Conservation (phyloP, 2,113 vertebrate species). For the Daboia siamensis region DNA sequence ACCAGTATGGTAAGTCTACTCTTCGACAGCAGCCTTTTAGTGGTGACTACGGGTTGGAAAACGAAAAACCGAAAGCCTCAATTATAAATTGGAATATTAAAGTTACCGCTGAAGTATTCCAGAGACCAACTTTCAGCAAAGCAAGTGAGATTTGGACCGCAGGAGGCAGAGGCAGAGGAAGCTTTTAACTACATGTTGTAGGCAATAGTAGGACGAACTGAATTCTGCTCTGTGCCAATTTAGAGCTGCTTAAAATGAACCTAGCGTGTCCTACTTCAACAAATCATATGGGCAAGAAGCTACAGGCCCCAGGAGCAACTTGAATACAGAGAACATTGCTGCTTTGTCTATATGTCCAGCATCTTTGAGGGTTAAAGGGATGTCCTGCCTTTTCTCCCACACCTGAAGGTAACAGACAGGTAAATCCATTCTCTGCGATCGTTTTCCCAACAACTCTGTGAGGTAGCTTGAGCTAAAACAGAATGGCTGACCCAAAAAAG, state of each 20-base stretch:
- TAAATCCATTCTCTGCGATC: not conserved
- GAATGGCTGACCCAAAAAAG: not conserved
- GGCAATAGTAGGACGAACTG: not conserved
- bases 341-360: not conserved
- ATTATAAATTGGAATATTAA: slow-evolving; percentile 58
- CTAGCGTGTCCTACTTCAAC: not conserved
- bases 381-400: not conserved
- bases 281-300: not conserved
- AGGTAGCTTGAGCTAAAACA: not conserved
- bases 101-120: slow-evolving; percentile 48
- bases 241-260: not conserved
- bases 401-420: not conserved
- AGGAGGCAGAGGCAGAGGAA: not conserved
- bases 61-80: slow-evolving; percentile 53
- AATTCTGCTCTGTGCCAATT: not conserved
- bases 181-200: not conserved
- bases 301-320: not conserved
- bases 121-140: slow-evolving; percentile 10
- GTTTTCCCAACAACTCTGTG: not conserved
- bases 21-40: slow-evolving; percentile 56
- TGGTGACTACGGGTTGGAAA: slow-evolving; percentile 61
- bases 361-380: not conserved
- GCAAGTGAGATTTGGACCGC: slow-evolving; percentile 21
- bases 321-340: not conserved
- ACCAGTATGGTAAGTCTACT: slow-evolving; percentile 55